These are phyloP conservation scores for Pterois miles DNA, from an alignment of 2,797 vertebrate genomes.

Conservation along the genomic window DNA sequence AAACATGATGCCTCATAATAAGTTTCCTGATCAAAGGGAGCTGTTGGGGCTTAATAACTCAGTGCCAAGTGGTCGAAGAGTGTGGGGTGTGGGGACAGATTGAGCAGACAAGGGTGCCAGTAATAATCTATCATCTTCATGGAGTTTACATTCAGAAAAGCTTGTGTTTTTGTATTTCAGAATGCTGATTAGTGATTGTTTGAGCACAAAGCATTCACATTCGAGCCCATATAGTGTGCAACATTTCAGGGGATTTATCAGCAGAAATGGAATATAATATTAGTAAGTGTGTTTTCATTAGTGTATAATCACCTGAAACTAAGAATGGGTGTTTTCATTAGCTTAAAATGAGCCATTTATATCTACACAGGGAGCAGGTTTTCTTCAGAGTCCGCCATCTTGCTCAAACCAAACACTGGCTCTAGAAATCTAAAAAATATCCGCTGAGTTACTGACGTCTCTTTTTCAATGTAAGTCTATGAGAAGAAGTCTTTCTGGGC, in stretches of 20 bases:
- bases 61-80: slow-evolving; percentile 50
- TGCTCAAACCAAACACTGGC: no score
- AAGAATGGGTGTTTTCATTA: no score
- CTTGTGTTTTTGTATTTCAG: slow-evolving; percentile 20
- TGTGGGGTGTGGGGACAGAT: slow-evolving; percentile 23
- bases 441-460: no score
- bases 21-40: slow-evolving; percentile 71
- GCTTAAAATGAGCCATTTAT: no score
- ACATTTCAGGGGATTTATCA: no score
- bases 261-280: no score
- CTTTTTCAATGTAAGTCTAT: no score
- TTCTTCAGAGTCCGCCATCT: no score
- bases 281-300: no score
- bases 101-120: slow-evolving; percentile 34
- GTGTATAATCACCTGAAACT: no score
- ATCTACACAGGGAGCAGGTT: rapidly evolving
- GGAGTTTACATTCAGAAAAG: slow-evolving; percentile 13
- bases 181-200: background rate
- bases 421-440: no score
- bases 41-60: slow-evolving; percentile 62
- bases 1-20: slow-evolving; percentile 79
- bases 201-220: background rate
- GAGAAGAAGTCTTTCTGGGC: no score
- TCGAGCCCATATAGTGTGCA: background rate
- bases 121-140: slow-evolving; percentile 47